Percentiles rank a stretch among this genome's conserved stretches.
phyloP scores from a whole-genome alignment of 2,888 invertebrate species.

The Ophion costatus region DNA sequence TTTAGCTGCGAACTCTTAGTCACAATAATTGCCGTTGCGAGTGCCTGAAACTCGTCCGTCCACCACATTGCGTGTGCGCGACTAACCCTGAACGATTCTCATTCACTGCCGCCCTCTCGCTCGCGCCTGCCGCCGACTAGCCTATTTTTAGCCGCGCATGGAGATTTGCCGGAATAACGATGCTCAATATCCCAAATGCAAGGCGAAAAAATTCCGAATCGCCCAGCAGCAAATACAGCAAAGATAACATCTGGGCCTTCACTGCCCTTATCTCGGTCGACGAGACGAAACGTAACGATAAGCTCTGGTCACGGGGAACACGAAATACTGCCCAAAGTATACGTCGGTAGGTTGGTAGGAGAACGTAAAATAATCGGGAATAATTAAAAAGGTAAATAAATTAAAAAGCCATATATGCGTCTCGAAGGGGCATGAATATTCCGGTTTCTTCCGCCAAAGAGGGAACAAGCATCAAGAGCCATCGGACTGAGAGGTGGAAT shows the following conservation, averaged over 20 bases:
- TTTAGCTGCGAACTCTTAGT: slow-evolving; percentile 23
- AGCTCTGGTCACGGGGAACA: background rate
- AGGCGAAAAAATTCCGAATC: background rate
- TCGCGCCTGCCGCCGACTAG: background rate
- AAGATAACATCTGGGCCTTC: no score
- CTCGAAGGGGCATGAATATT: slow-evolving; percentile 33
- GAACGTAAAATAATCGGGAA: slow-evolving; percentile 6
- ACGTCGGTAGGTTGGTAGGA: background rate
- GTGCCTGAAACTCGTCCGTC: slow-evolving; percentile 25
- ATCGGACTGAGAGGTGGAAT: background rate
- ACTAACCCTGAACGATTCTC: slow-evolving; percentile 4
- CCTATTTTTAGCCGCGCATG: background rate
- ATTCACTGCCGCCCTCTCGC: background rate
- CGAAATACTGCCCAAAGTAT: background rate
- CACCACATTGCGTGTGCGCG: background rate
- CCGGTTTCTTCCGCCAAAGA: slow-evolving; percentile 60
- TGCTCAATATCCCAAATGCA: background rate
- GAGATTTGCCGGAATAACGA: background rate
- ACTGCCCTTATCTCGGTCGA: no score
- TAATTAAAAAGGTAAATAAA: slow-evolving; percentile 14
- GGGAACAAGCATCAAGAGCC: slow-evolving; percentile 20
- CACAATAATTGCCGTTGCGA: slow-evolving; percentile 32
- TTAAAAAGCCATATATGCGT: slow-evolving; percentile 1
- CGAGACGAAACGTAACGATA: no score
- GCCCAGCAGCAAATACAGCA: no score